phyloP scores from a whole-genome alignment of 2,797 vertebrate species.

The Rallus crepitans region DNA sequence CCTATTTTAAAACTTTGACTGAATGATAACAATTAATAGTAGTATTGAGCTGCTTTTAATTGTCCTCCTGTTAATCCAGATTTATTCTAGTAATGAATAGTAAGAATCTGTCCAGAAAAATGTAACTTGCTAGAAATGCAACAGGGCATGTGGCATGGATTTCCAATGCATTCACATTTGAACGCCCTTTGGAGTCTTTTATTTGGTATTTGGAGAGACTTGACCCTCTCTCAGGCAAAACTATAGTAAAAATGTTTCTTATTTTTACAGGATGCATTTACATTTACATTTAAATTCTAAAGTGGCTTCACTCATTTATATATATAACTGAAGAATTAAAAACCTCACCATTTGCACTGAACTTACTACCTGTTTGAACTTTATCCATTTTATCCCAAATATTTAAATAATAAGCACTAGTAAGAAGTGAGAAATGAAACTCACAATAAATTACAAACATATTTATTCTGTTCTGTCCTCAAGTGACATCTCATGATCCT shows the following conservation, averaged over 20 bases:
- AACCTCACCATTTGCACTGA: neutral
- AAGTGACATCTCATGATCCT: neutral
- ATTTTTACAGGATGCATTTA: neutral
- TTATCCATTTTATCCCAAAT: neutral
- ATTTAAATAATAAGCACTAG: neutral
- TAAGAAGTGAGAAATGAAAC: neutral
- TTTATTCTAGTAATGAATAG: neutral
- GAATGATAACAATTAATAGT: neutral
- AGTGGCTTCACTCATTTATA: neutral
- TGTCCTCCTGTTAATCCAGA: neutral
- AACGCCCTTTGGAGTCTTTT: neutral
- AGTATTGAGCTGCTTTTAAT: neutral
- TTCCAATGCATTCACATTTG: neutral
- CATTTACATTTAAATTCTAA: neutral
- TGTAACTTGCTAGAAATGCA: neutral
- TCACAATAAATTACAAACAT: neutral
- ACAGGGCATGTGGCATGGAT: neutral
- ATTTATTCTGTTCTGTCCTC: neutral
- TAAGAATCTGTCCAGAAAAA: neutral
- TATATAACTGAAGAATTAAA: neutral
- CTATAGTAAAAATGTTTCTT: neutral
- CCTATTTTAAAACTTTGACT: neutral
- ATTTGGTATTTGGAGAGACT: neutral
- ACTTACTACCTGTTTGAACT: neutral
- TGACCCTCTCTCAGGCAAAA: neutral